Evolutionary conservation across 2,888 invertebrate genomes (phyloP).

Genomic region (Heteropelma amictum): DNA sequence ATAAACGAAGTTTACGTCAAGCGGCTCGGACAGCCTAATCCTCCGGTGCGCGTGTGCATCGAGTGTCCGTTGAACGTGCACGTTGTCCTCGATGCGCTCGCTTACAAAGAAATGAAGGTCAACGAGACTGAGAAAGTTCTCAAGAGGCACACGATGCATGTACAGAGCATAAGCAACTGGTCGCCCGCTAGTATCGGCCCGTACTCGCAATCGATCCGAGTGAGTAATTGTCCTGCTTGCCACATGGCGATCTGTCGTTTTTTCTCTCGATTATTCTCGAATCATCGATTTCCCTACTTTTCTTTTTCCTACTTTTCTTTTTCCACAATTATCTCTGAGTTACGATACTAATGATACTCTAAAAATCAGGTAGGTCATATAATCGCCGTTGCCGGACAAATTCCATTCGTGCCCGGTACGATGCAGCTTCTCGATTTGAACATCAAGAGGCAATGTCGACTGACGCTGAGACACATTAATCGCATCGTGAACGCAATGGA

Average conservation of each 20-base stretch:
- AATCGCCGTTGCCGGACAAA: slow-evolving; percentile 94
- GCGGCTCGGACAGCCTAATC: slow-evolving; percentile 87
- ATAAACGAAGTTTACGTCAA: slow-evolving; percentile 89
- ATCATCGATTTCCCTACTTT: neutral
- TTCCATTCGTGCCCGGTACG: slow-evolving; percentile 91
- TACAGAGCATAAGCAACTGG: slow-evolving; percentile 97
- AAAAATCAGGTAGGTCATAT: slow-evolving; percentile 86
- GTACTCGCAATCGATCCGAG: slow-evolving; percentile 94
- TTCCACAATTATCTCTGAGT: neutral
- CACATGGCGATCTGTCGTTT: too few relatives aligned
- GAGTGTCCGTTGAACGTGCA: slow-evolving; percentile 88
- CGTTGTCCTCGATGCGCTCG: slow-evolving; percentile 87
- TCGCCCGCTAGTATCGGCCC: slow-evolving; percentile 99
- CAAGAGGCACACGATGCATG: slow-evolving; percentile 90
- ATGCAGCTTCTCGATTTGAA: slow-evolving; percentile 88
- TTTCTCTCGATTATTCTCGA: neutral
- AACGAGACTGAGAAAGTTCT: slow-evolving; percentile 68
- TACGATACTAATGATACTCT: neutral
- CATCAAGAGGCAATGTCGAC: slow-evolving; percentile 88
- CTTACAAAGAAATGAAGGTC: slow-evolving; percentile 78
- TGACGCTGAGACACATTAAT: slow-evolving; percentile 90
- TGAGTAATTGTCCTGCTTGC: slow-evolving; percentile 74
- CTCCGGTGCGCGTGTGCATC: slow-evolving; percentile 92
- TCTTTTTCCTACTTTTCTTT: neutral
- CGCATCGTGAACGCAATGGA: slow-evolving; percentile 90